Evolutionary conservation across 2,113 vertebrate species (phyloP), one percentile per base, ranked within the genome.

Genomic region (Limanda limanda): DNA sequence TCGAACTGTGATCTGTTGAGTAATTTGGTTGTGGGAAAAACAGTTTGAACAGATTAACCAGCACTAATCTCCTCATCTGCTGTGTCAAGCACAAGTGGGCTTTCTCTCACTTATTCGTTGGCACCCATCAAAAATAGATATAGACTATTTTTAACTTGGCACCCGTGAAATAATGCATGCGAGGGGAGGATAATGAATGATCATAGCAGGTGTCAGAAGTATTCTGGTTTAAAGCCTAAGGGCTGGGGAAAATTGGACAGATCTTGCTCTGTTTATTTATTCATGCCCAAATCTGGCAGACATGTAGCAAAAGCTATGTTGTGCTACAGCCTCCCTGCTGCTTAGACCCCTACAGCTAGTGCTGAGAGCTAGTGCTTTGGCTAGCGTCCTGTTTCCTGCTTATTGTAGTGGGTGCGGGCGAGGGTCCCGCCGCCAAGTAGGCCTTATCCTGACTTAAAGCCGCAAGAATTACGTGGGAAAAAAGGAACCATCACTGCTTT

Each of bases 61-160:
- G 65, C 71, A 71, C 67, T 90, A 90, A 92, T 89, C 88, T 88
- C 68, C 71, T 91, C 75, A 90, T 87, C 85, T n/a, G 24, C 83
- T 76, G 73, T 76, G 80, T 90, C 83, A 78, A 83, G 69, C 71
- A 67, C 68, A 71, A 85, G 75, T 71, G 64, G 68, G 64, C 66
- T 84, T 87, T 68, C 70, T 82, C 86, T 85, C 79, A 75, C 81
- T 86, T 42, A 63, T 66, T 82, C 63, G 7, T 54, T 70, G 65
- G 75, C 63, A 88, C 61, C 81, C 66, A 74, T 85, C 77, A 80
- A 81, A 85, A 64, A 73, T 84, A 51, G 66, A 88, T 23, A 23
- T 70, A 23, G 1, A 79, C 80, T 84, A 87, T 87, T 81, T 89
- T 85, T 79, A 88, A 71, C 83, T 71, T 71, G 40, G 76, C 80